Evolutionary conservation across 2,888 invertebrate genomes (phyloP).

Genomic region (Cephus runcator): DNA sequence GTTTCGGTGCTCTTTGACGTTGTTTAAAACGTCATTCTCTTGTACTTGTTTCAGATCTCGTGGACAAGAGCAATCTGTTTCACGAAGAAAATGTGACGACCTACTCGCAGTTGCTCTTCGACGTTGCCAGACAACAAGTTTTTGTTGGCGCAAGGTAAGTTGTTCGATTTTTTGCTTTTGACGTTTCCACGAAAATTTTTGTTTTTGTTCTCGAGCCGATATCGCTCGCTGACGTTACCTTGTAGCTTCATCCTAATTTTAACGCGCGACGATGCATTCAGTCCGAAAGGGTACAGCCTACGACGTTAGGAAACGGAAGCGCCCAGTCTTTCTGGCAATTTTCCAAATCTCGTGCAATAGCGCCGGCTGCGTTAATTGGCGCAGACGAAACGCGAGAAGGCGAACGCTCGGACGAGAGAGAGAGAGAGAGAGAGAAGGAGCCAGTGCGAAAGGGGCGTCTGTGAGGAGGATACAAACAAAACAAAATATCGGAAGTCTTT

Average conservation of each 20-base stretch:
- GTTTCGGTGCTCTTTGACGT: neutral
- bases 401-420: neutral
- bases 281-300: neutral
- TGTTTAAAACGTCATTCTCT: slow-evolving; percentile 6
- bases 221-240: neutral
- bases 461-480: neutral
- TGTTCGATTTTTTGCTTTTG: neutral
- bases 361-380: neutral
- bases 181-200: neutral
- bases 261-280: neutral
- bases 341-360: neutral
- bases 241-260: neutral
- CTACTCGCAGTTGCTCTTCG: slow-evolving; percentile 87
- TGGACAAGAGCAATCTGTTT: slow-evolving; percentile 68
- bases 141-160: slow-evolving; percentile 90
- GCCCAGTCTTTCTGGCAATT: neutral
- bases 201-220: neutral
- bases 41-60: slow-evolving; percentile 73
- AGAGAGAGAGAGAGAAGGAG: no score
- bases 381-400: neutral
- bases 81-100: slow-evolving; percentile 78
- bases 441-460: neutral
- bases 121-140: slow-evolving; percentile 87
- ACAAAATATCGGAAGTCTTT: neutral
- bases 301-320: neutral